phyloP scores from a whole-genome alignment of 2,113 vertebrate species.

The Oryctolagus cuniculus region DNA sequence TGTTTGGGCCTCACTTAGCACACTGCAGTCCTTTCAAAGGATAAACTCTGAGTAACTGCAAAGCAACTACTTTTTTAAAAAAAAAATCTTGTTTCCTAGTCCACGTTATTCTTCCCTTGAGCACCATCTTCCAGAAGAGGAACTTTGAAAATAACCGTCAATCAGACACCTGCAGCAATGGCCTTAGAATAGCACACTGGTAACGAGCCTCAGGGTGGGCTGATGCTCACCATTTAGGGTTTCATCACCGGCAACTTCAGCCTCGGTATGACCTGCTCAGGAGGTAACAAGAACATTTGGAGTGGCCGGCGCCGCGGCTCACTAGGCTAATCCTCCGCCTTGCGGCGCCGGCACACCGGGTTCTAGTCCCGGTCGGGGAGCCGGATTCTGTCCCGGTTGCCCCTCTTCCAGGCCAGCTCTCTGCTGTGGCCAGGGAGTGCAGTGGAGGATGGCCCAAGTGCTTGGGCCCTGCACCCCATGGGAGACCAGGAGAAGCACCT shows the following conservation, averaged over 20 bases:
- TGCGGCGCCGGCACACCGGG: no score
- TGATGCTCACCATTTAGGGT: slow-evolving; percentile 59
- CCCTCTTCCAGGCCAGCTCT: no score
- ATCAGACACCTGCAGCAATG: slow-evolving; percentile 64
- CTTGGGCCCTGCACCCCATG: no score
- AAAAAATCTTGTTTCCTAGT: slow-evolving; percentile 56
- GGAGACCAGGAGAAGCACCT: no score
- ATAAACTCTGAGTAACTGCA: slow-evolving; percentile 64
- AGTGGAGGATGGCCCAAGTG: no score
- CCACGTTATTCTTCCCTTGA: slow-evolving; percentile 74
- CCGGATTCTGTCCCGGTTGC: no score
- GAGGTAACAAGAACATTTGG: slow-evolving; percentile 61
- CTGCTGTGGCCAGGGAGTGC: no score
- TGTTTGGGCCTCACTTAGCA: neutral
- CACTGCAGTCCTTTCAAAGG: slow-evolving; percentile 11
- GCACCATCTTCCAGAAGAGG: slow-evolving; percentile 71
- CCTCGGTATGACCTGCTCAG: slow-evolving; percentile 48
- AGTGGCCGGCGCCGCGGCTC: no score
- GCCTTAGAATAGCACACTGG: slow-evolving; percentile 55
- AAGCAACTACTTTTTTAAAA: slow-evolving; percentile 52
- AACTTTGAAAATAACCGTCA: slow-evolving; percentile 68
- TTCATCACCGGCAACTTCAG: slow-evolving; percentile 62
- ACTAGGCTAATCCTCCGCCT: no score
- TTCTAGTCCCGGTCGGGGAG: no score
- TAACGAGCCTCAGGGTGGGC: slow-evolving; percentile 61